A percentile compares a stretch with the other conserved stretches of the same genome.
These are phyloP conservation scores for Bilobella aurantiaca DNA, from an alignment of 1,140 invertebrate species.

Conservation along the genomic window DNA sequence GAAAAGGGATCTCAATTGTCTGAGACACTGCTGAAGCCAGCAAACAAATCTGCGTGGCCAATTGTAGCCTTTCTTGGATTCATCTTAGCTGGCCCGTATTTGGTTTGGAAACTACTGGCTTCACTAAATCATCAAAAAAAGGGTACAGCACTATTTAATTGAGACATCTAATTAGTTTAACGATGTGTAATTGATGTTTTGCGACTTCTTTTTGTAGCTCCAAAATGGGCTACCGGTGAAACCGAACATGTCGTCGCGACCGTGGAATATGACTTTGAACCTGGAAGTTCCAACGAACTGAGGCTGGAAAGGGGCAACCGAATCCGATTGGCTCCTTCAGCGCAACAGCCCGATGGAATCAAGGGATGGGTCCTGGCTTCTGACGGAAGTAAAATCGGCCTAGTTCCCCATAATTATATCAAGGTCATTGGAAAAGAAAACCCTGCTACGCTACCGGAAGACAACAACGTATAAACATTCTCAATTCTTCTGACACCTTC, in stretches of 20 bases:
- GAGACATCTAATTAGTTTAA: not conserved
- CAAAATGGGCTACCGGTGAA: conserved; percentile 52
- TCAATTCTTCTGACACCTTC: too few species aligned
- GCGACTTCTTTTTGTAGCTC: not conserved
- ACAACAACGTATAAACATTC: not conserved
- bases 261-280: conserved; percentile 65
- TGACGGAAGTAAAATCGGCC: conserved; percentile 56
- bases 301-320: conserved; percentile 63
- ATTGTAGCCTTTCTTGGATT: conserved; percentile 69
- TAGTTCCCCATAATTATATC: conserved; percentile 73
- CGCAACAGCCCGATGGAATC: conserved; percentile 59
- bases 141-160: not conserved
- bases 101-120: conserved; percentile 74
- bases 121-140: conserved; percentile 37
- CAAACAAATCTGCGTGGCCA: conserved; percentile 43
- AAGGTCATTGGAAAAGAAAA: conserved; percentile 23
- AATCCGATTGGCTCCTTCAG: conserved; percentile 68
- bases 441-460: not conserved
- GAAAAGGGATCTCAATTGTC: conserved; percentile 22
- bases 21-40: conserved; percentile 5
- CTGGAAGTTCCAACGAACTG: conserved; percentile 61
- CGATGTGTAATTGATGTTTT: not conserved
- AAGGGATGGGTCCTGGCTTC: conserved; percentile 66
- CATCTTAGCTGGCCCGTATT: conserved; percentile 76
- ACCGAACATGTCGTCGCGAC: conserved; percentile 58